Base-by-base conservation (phyloP, 2,888 invertebrate genomes). In the Diplazon laetatorius region DNA sequence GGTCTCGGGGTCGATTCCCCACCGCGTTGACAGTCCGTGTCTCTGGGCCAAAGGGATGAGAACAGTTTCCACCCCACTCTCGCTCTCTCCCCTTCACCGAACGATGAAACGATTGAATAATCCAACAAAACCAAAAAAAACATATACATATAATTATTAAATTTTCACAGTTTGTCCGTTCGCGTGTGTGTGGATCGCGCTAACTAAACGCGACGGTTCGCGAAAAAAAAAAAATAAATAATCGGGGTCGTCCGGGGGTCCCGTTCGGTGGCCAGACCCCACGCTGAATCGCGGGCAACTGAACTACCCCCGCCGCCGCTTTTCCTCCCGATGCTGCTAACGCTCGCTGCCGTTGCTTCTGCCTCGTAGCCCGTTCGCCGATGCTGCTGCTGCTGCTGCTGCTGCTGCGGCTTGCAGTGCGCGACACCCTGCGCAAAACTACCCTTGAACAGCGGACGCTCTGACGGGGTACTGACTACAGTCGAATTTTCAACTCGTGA, bases 251-350 rank as follows among this genome's bases (percentile, higher is more conserved):
- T 66, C 30, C 50, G 74, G 78, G 80, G 74, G 70, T 76, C 80
- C 82, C 83, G 84, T 82, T 79, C 82, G 82, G 81, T 81, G 83
- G 76, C 78, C 82, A 83, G 84, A 85, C 81, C 87, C 87, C 87
- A 85, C 88, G 89, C 86, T 87, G 88, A 89, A 88, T 89, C 89
- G 89, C 89, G 89, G 88, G 85, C 89, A 88, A 89, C 89, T 89
- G 88, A 89, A 83, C 74, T 70, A 80, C 82, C 83, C 76, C 50
- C 76, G 66, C 59, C 70, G 76, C 68, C 77, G 63, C 78, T 70
- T 57, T 77, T 69, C 82, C 85, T 85, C 82, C 85, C 84, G 85
- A 86, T 82, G 83, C 82, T 80, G 84, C 82, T 66, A 66, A 71
- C 71, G 60, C 75, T 66, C 71, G 71, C 65, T 46, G 73, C 80